Base-by-base conservation (phyloP, 2,113 vertebrate species). In the Scalopus aquaticus region DNA sequence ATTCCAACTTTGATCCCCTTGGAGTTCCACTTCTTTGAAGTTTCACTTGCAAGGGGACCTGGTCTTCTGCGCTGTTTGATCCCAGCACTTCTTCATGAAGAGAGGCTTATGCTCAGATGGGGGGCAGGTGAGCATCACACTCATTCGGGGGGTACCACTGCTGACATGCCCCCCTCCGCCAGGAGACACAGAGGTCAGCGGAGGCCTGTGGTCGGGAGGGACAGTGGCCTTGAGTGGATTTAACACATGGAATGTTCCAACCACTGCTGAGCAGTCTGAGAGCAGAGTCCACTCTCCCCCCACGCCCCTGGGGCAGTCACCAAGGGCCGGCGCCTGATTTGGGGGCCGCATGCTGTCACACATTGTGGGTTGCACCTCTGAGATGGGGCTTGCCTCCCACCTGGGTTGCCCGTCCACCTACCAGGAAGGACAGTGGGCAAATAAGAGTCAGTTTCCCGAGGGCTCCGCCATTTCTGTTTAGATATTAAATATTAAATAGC, bases 11-110 rank as follows among this genome's bases (percentile, higher is more conserved):
- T 22, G 28, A 65, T 51, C 90, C 58, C 54, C 51, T 72, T 49
- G 65, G 84, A 82, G 15, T 51, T 49, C 58, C 10, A 22, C 44
- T 35, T 65, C 91, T 90, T 95, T 92, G 91, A 96, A 77, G 73
- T 90, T 74, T 64, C 17, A 26, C n/a, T 64, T 15, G 46, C 42
- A 62, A 88, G 49, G 9, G 26, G 32, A 56, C 39, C 67, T 77
- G 54, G 51, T 80, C 28, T 92, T 92, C 79, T 73, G 20, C 44
- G 70, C 89, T 91, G 77, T 79, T 88, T 84, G 72, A 35, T 83
- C 44, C 44, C 73, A 56, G 91, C 5, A 76, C 30, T 19, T 85
- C 60, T 32, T 60, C 83, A 32, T 54, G 51, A 95, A 84, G 82
- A 70, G 26, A 58, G 44, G 37, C 35, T 12, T 81, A 15, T 78